Percentiles rank a stretch among this genome's conserved stretches.
Conservation (phyloP, 2,888 invertebrate genomes). For the Himalopsyche tibetana region DNA sequence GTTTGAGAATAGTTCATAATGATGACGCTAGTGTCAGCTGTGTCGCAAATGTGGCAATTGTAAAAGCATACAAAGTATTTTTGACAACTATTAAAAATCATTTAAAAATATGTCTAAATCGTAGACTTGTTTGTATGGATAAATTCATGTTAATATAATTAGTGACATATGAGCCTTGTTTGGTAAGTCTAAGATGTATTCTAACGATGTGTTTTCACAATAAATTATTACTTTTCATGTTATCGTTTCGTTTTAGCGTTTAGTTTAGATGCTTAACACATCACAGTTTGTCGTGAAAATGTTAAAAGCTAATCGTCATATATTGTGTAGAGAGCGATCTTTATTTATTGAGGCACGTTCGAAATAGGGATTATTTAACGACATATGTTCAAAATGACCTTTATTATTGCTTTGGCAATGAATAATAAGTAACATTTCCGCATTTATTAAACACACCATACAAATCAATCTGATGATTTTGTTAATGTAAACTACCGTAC, state of each 20-base stretch:
- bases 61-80: not conserved
- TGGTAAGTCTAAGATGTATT: not conserved
- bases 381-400: too few relatives aligned
- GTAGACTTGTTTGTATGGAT: not conserved
- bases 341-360: too few relatives aligned
- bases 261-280: not conserved
- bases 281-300: not conserved
- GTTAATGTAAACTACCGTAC: too few relatives aligned
- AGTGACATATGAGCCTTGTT: not conserved
- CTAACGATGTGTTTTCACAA: not conserved
- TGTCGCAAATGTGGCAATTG: not conserved
- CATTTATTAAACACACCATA: too few relatives aligned
- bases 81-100: slow-evolving; percentile 21
- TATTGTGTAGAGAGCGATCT: too few relatives aligned
- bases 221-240: not conserved
- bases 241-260: not conserved
- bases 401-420: too few relatives aligned
- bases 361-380: too few relatives aligned
- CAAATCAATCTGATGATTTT: too few relatives aligned
- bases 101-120: not conserved
- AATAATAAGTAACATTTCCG: too few relatives aligned
- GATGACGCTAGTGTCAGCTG: not conserved
- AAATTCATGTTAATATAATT: slow-evolving; percentile 27
- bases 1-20: not conserved
- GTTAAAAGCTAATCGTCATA: not conserved